Evolutionary conservation across 2,113 vertebrate genomes (phyloP).

Genomic region (Ptychochromis oligacanthus): DNA sequence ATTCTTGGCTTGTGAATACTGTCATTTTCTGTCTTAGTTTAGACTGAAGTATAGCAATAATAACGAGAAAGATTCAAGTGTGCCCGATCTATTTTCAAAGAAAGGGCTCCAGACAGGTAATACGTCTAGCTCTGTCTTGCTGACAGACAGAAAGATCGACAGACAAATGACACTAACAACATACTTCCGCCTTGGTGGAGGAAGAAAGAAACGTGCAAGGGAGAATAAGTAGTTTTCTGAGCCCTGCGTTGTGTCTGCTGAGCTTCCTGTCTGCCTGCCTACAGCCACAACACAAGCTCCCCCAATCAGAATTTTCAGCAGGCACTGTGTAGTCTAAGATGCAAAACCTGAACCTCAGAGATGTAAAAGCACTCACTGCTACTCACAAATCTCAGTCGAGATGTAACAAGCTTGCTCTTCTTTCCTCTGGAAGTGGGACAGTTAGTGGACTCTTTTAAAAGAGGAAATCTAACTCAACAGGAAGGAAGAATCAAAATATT

Average conservation of each 20-base stretch:
- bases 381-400: background rate
- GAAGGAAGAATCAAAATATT: background rate
- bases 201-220: background rate
- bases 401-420: background rate
- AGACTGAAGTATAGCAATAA: background rate
- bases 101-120: background rate
- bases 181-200: background rate
- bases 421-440: too few relatives aligned
- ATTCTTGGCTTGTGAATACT: too few relatives aligned
- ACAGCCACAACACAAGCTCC: background rate
- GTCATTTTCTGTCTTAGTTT: background rate
- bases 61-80: background rate
- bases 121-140: background rate
- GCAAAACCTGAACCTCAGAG: background rate
- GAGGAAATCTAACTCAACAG: background rate
- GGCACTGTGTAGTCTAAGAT: background rate
- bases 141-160: background rate
- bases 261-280: background rate
- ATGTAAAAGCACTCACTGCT: background rate
- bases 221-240: background rate
- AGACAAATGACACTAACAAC: background rate
- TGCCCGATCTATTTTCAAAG: background rate
- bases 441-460: background rate
- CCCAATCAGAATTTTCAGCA: background rate
- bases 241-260: background rate